Evolutionary conservation across 1,140 invertebrate genomes (phyloP), one percentile per base, ranked within the genome.

Genomic region (Drosophila murphyi): DNA sequence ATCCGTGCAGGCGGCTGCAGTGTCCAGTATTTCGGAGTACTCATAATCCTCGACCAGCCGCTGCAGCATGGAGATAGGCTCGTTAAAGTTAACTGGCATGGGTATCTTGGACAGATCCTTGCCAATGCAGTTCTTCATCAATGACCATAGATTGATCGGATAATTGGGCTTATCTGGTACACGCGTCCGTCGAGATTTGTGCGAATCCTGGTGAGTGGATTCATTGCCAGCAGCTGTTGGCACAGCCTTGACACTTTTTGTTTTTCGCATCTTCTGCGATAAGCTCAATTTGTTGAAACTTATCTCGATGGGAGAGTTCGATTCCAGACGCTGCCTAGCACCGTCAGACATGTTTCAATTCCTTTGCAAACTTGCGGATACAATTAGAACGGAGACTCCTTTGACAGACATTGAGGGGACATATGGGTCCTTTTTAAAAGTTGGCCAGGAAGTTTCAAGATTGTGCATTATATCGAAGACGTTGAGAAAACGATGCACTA

Each of bases 111-210:
- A 98, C 20, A 99, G 94, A 92, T 99, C 99, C 94, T 99, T 99
- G 54, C 99, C 96, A 90, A 99, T 99, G 91, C 98, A 99, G 93
- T 99, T 99, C 93, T 99, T 99, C 98, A 99, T 99, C 57, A 99
- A 98, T 76, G 97, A 98, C 99, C 99, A 98, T 39, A 99, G 93
- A 92, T 98, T 99, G 4, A 99, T 94, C 56, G 98, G 98, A 93
- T 98, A 97, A 94, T 98, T 97, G 59, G 98, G 98, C 93, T 98
- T 98, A 50, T 98, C 97, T n/a, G 97, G 96, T 56, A 99, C 97
- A 55, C 95, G 93, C 48, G 94, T 95, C 61, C 98, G 94, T 41
- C 98, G 94, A 10, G 10, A 43, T 3, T 8, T 3, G 3, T n/a
- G 2, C 3, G 39, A 41, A n/a, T 41, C 39, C 1, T 41, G 10